phyloP scores from a whole-genome alignment of 2,113 vertebrate genomes.

The Sylvilagus bachmani region DNA sequence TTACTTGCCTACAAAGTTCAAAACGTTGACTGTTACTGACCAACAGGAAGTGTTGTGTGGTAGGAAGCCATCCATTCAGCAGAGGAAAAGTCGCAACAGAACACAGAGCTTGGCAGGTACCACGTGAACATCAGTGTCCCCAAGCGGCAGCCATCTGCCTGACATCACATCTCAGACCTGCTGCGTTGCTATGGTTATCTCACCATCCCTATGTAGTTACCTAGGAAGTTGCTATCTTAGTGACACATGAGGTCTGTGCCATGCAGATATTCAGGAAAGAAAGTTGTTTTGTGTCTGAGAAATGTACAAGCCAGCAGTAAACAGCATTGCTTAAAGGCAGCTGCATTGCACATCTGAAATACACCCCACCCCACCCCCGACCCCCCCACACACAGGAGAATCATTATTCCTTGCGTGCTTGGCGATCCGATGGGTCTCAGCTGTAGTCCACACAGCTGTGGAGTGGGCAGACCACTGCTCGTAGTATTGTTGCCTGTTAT shows the following conservation, averaged over 20 bases:
- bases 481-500: too few relatives aligned
- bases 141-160: conserved; percentile 74
- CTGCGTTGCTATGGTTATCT: conserved; percentile 87
- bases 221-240: conserved; percentile 79
- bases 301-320: conserved; percentile 52
- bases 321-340: background rate
- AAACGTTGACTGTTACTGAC: background rate
- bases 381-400: background rate
- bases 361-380: background rate
- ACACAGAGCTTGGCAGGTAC: conserved; percentile 62
- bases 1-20: background rate
- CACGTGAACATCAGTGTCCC: conserved; percentile 73
- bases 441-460: background rate
- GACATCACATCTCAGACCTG: conserved; percentile 76
- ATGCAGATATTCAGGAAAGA: conserved; percentile 23
- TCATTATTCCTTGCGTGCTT: background rate
- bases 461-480: background rate
- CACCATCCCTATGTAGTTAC: conserved; percentile 84
- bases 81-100: conserved; percentile 60
- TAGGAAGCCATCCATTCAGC: conserved; percentile 32
- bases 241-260: conserved; percentile 68
- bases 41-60: background rate
- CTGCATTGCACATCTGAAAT: background rate
- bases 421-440: background rate
- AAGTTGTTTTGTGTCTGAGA: conserved; percentile 73